Evolutionary conservation across 2,888 invertebrate genomes (phyloP).

Genomic region (Drosophila leonis): DNA sequence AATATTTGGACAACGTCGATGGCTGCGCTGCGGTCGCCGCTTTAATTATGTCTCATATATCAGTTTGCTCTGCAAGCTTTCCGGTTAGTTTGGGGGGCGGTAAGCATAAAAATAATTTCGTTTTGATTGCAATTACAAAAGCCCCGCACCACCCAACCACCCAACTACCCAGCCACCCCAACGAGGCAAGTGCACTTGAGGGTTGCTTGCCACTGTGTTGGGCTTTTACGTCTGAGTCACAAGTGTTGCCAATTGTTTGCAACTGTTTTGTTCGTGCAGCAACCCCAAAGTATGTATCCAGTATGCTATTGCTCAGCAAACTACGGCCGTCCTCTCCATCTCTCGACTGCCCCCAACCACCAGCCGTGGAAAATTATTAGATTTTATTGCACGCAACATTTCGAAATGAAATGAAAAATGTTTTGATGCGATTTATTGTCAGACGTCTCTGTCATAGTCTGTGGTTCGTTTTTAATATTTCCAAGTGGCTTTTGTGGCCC

Average conservation of each 20-base stretch:
- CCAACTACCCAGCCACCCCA: conserved; percentile 10
- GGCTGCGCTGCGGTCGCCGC: conserved; percentile 70
- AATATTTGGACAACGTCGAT: conserved; percentile 43
- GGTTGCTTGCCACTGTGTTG: conserved; percentile 50
- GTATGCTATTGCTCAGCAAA: conserved; percentile 42
- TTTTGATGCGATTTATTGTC: conserved; percentile 74
- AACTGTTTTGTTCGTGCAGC: conserved; percentile 68
- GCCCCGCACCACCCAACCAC: conserved; percentile 29
- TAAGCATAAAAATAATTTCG: conserved; percentile 82
- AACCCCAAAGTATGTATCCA: conserved; percentile 43
- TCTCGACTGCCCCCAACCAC: background rate
- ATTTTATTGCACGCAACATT: conserved; percentile 72
- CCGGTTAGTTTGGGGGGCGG: conserved; percentile 23
- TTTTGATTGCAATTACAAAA: conserved; percentile 84
- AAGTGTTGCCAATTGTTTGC: conserved; percentile 81
- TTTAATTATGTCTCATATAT: conserved; percentile 85
- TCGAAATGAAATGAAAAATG: conserved; percentile 69
- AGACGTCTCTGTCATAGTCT: conserved; percentile 30
- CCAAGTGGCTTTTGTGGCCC: conserved; percentile 73
- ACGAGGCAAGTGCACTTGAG: conserved; percentile 67
- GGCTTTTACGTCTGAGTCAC: conserved; percentile 56
- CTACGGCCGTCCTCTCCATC: conserved; percentile 7
- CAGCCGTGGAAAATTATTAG: conserved; percentile 67
- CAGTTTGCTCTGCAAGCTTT: conserved; percentile 64
- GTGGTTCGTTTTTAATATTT: conserved; percentile 69